Evolutionary conservation across 2,888 invertebrate species (phyloP).

Genomic region (Auanema sp.): DNA sequence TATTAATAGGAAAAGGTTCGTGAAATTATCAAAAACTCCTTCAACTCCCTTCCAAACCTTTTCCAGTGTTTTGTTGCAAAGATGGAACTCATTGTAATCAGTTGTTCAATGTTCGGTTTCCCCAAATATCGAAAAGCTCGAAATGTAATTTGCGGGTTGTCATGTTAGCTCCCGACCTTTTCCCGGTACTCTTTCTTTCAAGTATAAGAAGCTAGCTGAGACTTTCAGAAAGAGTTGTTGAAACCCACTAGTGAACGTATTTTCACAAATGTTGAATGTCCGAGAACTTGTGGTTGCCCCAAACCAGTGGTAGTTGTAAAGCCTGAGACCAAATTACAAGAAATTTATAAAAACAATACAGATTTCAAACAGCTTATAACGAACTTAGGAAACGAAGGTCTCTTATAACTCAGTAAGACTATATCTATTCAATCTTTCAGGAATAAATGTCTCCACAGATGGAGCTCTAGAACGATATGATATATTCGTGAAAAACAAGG

Average conservation of each 20-base stretch:
- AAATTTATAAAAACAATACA: too few relatives aligned
- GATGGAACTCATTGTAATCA: conserved; percentile 12
- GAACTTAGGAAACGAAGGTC: too few relatives aligned
- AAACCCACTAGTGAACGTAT: background rate
- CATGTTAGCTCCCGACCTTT: conserved; percentile 13
- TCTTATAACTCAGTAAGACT: too few relatives aligned
- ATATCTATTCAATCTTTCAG: background rate
- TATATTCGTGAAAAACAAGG: conserved; percentile 21
- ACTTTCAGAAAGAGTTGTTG: background rate
- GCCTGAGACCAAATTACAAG: too few relatives aligned
- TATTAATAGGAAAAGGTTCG: too few relatives aligned
- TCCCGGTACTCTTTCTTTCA: conserved; percentile 4
- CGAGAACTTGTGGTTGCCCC: conserved; percentile 10
- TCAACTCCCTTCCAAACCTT: background rate
- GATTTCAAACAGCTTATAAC: too few relatives aligned
- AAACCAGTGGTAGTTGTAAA: too few relatives aligned
- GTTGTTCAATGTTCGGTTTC: conserved; percentile 1
- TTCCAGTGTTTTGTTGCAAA: background rate
- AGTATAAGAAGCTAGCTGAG: background rate
- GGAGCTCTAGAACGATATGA: conserved; percentile 25
- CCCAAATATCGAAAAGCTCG: background rate
- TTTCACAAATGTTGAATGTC: conserved; percentile 2
- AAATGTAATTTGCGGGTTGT: conserved; percentile 12
- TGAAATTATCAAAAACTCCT: too few relatives aligned
- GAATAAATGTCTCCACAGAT: conserved; percentile 14